Evolutionary conservation across 1,140 invertebrate genomes (phyloP).

Genomic region (Aplysia californica): DNA sequence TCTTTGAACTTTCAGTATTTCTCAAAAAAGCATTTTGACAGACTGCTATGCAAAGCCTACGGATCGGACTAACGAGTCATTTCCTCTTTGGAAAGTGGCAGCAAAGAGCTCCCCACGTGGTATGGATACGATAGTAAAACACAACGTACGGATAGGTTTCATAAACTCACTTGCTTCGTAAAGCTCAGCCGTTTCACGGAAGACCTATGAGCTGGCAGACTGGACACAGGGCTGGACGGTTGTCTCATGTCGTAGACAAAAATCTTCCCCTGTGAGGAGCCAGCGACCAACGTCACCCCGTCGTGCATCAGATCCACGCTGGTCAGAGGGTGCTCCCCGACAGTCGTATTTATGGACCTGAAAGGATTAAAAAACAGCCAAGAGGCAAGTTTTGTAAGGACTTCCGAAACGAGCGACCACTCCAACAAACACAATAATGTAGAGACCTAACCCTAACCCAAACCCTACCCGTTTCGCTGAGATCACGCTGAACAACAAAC

Average conservation of each 20-base stretch:
- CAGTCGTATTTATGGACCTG: conserved; percentile 57
- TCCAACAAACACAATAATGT: too few relatives aligned
- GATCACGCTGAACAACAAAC: neutral
- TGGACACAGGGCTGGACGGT: conserved; percentile 43
- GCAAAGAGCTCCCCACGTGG: too few relatives aligned
- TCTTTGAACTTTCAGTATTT: too few relatives aligned
- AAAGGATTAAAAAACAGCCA: conserved; percentile 19
- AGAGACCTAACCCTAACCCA: too few relatives aligned
- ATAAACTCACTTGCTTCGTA: conserved; percentile 12
- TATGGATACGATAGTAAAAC: too few relatives aligned
- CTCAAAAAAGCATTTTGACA: too few relatives aligned
- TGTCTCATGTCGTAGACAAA: conserved; percentile 62
- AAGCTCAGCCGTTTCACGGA: conserved; percentile 42
- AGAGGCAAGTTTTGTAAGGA: neutral
- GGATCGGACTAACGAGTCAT: too few relatives aligned
- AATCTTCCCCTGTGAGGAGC: conserved; percentile 59
- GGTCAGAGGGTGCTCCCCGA: conserved; percentile 58
- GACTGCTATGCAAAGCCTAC: too few relatives aligned
- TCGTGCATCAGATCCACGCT: conserved; percentile 60
- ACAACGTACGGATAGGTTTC: too few relatives aligned
- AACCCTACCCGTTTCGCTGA: too few relatives aligned
- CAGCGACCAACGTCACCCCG: conserved; percentile 60
- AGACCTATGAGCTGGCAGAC: conserved; percentile 58
- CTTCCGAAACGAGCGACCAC: too few relatives aligned
- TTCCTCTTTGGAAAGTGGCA: too few relatives aligned